Evolutionary conservation across 2,113 vertebrate species (phyloP).

Genomic region (Falcunculus frontatus): DNA sequence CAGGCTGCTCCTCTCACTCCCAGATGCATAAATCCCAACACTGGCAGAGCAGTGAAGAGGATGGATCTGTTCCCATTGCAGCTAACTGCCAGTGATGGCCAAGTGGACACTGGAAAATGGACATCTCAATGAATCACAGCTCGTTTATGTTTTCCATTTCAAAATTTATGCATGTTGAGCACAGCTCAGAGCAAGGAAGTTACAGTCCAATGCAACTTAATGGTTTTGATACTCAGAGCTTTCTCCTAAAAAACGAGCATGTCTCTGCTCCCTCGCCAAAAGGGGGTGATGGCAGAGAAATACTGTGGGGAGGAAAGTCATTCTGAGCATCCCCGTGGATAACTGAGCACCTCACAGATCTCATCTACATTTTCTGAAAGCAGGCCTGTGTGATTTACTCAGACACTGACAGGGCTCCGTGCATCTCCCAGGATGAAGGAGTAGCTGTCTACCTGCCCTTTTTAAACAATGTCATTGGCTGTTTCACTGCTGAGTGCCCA

Average conservation of each 20-base stretch:
- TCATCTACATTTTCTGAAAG: background rate
- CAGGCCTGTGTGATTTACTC: background rate
- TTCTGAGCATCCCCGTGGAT: background rate
- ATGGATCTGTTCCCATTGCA: background rate
- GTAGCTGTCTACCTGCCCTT: background rate
- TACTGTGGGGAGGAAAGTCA: background rate
- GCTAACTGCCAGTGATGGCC: background rate
- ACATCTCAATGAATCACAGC: background rate
- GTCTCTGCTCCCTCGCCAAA: background rate
- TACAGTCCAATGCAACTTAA: background rate
- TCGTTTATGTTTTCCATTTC: background rate
- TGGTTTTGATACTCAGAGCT: background rate
- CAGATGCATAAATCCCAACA: rapidly evolving
- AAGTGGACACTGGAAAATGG: background rate
- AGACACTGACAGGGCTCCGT: background rate
- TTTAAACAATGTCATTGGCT: background rate
- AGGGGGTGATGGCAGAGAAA: background rate
- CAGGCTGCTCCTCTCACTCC: background rate
- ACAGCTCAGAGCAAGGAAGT: background rate
- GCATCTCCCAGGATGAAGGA: background rate
- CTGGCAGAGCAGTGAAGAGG: rapidly evolving
- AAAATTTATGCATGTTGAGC: background rate
- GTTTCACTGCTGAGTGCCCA: background rate
- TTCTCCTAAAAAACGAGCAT: background rate
- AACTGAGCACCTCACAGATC: background rate